Conservation (phyloP, 1,140 invertebrate species). For the Drosophila punjabiensis region DNA sequence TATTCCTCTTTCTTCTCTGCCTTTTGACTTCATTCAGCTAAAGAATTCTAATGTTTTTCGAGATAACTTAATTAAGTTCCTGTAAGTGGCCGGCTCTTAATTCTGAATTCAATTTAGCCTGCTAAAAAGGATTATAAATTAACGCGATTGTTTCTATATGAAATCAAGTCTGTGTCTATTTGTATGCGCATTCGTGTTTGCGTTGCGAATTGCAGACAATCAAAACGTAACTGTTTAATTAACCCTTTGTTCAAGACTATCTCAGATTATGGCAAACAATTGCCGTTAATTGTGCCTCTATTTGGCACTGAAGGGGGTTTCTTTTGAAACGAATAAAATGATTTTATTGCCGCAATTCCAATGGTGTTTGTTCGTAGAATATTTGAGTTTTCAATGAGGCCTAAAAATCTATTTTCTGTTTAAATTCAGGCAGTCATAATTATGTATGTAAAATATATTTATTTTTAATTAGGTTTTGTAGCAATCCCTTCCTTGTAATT, state of each 20-base stretch:
- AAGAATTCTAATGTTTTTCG: conserved; percentile 11
- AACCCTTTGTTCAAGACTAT: conserved; percentile 56
- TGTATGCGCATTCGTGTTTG: conserved; percentile 13
- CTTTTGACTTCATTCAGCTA: conserved; percentile 1
- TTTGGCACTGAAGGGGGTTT: conserved; percentile 28
- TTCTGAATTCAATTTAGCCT: conserved; percentile 30
- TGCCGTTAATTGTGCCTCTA: conserved; percentile 55
- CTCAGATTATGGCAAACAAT: conserved; percentile 55
- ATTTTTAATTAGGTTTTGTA: background rate
- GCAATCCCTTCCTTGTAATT: background rate
- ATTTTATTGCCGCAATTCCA: conserved; percentile 17
- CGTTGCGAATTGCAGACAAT: conserved; percentile 29
- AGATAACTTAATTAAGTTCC: conserved; percentile 21
- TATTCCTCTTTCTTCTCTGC: background rate
- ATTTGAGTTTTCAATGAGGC: conserved; percentile 58
- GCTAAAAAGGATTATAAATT: conserved; percentile 45
- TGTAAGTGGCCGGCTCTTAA: conserved; percentile 18
- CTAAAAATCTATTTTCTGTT: conserved; percentile 8
- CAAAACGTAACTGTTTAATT: conserved; percentile 55
- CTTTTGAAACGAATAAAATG: conserved; percentile 31
- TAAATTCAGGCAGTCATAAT: background rate
- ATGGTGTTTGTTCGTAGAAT: conserved; percentile 55
- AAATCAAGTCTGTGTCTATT: background rate
- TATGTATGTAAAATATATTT: background rate
- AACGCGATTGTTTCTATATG: conserved; percentile 41